Conservation (phyloP, 2,888 invertebrate species). For the Orthosia cruda region DNA sequence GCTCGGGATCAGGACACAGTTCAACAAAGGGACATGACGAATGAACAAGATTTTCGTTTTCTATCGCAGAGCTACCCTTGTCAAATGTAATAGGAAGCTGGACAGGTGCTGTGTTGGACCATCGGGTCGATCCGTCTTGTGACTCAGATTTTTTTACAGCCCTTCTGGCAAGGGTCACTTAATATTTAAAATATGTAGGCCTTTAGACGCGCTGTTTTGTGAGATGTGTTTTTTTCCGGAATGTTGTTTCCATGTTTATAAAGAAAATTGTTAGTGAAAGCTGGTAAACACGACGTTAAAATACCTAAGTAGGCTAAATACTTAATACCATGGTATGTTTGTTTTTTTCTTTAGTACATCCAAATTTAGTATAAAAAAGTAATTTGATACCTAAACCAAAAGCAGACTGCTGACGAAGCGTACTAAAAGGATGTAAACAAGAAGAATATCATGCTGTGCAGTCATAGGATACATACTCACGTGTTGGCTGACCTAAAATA, state of each 20-base stretch:
- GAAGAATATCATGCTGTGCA: too few species aligned
- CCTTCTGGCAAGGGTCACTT: neutral
- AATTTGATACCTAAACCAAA: too few species aligned
- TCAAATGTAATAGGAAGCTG: conserved; percentile 48
- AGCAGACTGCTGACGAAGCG: too few species aligned
- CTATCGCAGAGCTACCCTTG: conserved; percentile 48
- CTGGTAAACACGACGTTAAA: neutral
- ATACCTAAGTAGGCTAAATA: too few species aligned
- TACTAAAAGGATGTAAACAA: too few species aligned
- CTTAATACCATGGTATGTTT: too few species aligned
- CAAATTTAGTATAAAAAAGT: too few species aligned
- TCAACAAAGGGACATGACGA: conserved; percentile 35
- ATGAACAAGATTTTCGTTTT: conserved; percentile 40
- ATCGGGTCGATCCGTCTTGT: conserved; percentile 44
- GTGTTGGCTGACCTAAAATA: too few species aligned
- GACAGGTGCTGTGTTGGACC: conserved; percentile 54
- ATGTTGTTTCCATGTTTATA: neutral
- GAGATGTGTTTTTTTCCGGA: neutral
- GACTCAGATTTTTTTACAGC: conserved; percentile 36
- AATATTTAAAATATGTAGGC: neutral
- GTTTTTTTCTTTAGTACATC: too few species aligned
- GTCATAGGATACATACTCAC: too few species aligned
- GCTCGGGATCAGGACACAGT: neutral
- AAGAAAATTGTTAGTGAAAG: neutral
- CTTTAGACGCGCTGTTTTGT: neutral